phyloP scores from a whole-genome alignment of 2,888 invertebrate species.

The Beris chalybata region DNA sequence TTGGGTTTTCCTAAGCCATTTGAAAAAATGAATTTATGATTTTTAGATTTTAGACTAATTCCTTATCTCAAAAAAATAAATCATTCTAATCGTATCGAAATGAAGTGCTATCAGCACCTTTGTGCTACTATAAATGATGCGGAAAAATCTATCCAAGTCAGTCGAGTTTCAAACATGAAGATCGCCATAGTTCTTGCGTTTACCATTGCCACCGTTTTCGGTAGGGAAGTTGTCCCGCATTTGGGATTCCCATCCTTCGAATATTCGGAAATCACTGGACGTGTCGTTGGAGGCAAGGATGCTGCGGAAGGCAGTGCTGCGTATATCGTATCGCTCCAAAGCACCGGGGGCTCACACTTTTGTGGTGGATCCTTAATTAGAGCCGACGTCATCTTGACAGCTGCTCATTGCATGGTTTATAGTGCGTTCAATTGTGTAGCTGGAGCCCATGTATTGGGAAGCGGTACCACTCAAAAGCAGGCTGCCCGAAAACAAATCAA shows the following conservation, averaged over 20 bases:
- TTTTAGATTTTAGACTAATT: too few relatives aligned
- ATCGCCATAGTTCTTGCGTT: slow-evolving; percentile 2
- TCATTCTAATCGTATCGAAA: too few relatives aligned
- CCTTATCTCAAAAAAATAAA: too few relatives aligned
- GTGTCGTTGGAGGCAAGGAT: slow-evolving; percentile 51
- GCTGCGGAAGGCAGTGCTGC: slow-evolving; percentile 55
- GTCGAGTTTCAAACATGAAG: slow-evolving; percentile 11
- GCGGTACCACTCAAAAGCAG: slow-evolving; percentile 44
- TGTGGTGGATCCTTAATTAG: slow-evolving; percentile 58
- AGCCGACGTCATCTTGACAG: slow-evolving; percentile 54
- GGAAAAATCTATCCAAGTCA: background rate
- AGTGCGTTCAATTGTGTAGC: background rate
- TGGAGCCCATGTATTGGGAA: background rate
- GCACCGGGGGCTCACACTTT: slow-evolving; percentile 47
- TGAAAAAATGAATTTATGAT: too few relatives aligned
- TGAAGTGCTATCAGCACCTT: too few relatives aligned
- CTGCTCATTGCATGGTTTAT: slow-evolving; percentile 50
- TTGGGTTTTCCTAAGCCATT: too few relatives aligned
- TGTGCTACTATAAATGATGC: too few relatives aligned
- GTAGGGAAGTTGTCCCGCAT: background rate
- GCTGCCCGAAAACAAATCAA: slow-evolving; percentile 46
- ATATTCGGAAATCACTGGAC: slow-evolving; percentile 40
- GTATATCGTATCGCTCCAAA: slow-evolving; percentile 55
- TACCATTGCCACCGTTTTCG: slow-evolving; percentile 5
- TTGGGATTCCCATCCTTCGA: slow-evolving; percentile 21